Evolutionary conservation across 2,888 invertebrate genomes (phyloP), one percentile per base, ranked within the genome.

Genomic region (Chloroclysta siterata): DNA sequence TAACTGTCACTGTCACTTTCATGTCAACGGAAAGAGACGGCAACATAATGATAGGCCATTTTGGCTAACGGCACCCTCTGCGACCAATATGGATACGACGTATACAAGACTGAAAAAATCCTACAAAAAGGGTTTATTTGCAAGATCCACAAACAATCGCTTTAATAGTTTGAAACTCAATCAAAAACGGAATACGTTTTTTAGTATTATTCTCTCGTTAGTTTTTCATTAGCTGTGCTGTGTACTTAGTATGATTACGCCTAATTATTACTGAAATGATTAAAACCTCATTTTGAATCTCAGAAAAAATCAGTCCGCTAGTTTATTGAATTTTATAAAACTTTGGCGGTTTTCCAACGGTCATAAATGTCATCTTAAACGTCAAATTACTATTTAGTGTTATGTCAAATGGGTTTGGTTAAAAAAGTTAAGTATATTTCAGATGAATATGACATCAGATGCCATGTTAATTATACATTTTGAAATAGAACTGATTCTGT

Each of bases 221-320:
- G 89, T 89, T 90, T 84, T 87, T 78, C 79, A 84, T 90, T 91
- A 92, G 90, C 89, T 89, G 92, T 92, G 92, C 91, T 88, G 92
- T 92, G 91, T 91, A 91, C 84, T 90, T 92, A 92, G 90, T 61
- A 61, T 55, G 79, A 69, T 88, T 85, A 80, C 82, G 84, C 81
- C 82, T 84, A 77, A 52, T 54, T 78, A 80, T 79, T 70, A 77
- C 73, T 73, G 73, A 68, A 72, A 75, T 67, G 69, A 74, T 68
- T 58, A 76, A 68, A 70, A 75, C 69, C 70, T 70, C 69, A 71
- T 70, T 71, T 68, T 72, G 80, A 83, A 82, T 90, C 90, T 90
- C 91, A 81, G 84, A 75, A 70, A 82, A 81, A 85, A 86, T 82
- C 91, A 90, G 92, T 91, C 90, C 90, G 92, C 83, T 92, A 91